Percentiles rank a stretch among this genome's conserved stretches.
Evolutionary conservation across 2,113 vertebrate species (phyloP).

Genomic region (Dendrocopos noguchii): DNA sequence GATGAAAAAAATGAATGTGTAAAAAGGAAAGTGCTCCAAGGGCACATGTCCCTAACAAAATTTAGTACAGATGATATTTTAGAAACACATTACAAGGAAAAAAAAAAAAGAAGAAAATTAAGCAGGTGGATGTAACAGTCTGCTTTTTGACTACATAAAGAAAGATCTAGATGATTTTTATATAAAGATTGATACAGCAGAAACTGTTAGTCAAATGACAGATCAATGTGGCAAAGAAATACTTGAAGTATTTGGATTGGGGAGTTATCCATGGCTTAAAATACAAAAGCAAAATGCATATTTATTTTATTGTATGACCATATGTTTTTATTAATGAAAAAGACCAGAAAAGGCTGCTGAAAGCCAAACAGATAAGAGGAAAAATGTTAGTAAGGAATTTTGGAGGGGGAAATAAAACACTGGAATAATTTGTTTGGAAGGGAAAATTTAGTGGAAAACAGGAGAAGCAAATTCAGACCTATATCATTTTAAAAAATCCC

Average conservation of each 20-base stretch:
- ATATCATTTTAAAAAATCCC: no score
- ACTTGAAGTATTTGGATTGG: not conserved
- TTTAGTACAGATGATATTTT: not conserved
- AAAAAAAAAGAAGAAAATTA: not conserved
- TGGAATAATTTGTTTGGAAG: not conserved
- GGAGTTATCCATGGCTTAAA: constrained; percentile 22
- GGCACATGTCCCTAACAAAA: not conserved
- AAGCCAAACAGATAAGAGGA: constrained; percentile 39
- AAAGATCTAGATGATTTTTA: not conserved
- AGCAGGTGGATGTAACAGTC: rapidly evolving
- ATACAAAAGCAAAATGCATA: not conserved
- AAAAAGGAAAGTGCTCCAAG: not conserved
- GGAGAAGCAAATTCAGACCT: no score
- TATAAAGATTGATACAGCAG: not conserved
- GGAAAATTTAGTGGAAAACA: not conserved
- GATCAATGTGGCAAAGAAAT: not conserved
- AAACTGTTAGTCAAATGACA: not conserved
- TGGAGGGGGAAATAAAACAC: constrained; percentile 3
- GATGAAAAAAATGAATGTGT: not conserved
- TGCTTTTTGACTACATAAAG: not conserved
- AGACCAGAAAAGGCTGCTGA: constrained; percentile 2
- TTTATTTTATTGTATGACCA: constrained; percentile 8
- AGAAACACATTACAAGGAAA: not conserved
- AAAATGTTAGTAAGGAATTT: constrained; percentile 14
- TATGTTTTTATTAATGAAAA: constrained; percentile 42